Percentiles rank a stretch among this genome's conserved stretches.
phyloP scores from a whole-genome alignment of 1,140 invertebrate genomes.

The Pseudomyrmex flavicornis region DNA sequence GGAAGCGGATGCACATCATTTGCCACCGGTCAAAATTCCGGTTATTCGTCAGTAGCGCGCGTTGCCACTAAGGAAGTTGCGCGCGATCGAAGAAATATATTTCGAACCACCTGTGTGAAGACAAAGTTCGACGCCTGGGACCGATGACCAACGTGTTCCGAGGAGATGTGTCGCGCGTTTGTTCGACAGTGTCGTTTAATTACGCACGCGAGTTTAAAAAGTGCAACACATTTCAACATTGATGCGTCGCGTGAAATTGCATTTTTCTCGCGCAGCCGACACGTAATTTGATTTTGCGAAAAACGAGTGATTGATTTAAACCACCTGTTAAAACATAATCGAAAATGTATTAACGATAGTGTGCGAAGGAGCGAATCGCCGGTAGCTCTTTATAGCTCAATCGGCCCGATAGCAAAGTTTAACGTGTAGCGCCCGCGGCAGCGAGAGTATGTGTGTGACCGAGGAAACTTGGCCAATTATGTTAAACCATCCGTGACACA shows the following conservation, averaged over 20 bases:
- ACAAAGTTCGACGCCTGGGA: not conserved
- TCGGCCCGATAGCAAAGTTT: not conserved
- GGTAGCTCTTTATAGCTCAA: not conserved
- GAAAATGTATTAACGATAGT: not conserved
- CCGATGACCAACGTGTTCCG: no score
- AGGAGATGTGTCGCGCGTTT: no score
- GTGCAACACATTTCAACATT: no score
- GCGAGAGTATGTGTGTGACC: no score
- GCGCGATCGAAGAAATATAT: not conserved
- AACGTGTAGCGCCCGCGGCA: no score
- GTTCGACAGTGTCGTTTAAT: no score
- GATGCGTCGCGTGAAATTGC: no score
- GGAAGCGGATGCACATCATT: not conserved
- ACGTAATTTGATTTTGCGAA: not conserved
- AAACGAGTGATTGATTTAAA: not conserved
- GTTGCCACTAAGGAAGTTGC: not conserved
- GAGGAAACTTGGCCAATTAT: not conserved
- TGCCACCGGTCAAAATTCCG: not conserved
- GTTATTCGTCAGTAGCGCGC: not conserved
- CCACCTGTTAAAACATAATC: not conserved
- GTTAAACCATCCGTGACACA: not conserved
- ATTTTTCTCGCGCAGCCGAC: no score
- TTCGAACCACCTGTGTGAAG: not conserved
- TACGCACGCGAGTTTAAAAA: no score
- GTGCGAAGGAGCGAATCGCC: not conserved